These are phyloP conservation scores for Hippocampus mohnikei DNA, from an alignment of 2,113 vertebrate species.

Conservation along the genomic window DNA sequence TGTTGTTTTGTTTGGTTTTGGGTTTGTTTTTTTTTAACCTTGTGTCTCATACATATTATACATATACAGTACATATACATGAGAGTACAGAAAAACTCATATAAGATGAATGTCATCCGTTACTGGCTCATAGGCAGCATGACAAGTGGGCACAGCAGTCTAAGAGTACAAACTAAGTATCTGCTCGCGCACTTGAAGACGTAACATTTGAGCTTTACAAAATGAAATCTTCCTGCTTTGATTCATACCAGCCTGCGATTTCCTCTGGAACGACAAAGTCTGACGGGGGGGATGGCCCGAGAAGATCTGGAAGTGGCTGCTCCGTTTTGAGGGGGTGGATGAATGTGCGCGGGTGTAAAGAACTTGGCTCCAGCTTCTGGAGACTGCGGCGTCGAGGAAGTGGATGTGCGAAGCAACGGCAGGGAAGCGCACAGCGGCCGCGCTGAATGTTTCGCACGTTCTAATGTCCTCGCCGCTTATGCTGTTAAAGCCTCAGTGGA, in stretches of 20 bases:
- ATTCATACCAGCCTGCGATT: slow-evolving; percentile 65
- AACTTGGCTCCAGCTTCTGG: slow-evolving; percentile 57
- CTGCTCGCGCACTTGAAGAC: not conserved
- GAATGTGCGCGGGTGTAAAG: slow-evolving; percentile 15
- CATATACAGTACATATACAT: too few species aligned
- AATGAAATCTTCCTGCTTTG: slow-evolving; percentile 48
- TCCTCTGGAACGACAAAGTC: slow-evolving; percentile 63
- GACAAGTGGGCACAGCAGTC: not conserved
- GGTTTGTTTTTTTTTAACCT: too few species aligned
- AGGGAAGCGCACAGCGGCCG: slow-evolving; percentile 50
- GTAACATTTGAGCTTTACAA: slow-evolving; percentile 14
- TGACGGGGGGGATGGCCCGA: slow-evolving; percentile 49
- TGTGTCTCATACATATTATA: too few species aligned
- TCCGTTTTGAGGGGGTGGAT: slow-evolving; percentile 41
- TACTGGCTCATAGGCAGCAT: not conserved
- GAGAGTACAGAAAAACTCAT: too few species aligned
- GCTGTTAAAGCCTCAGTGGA: slow-evolving; percentile 30
- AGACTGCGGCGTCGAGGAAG: slow-evolving; percentile 48
- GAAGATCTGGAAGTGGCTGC: slow-evolving; percentile 50
- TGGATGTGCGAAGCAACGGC: slow-evolving; percentile 42
- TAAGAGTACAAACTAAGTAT: not conserved
- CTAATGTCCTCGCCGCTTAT: slow-evolving; percentile 35
- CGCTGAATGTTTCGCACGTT: slow-evolving; percentile 28
- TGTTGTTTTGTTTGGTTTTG: too few species aligned
- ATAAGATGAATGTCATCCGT: too few species aligned